Percentiles rank a stretch among this genome's conserved stretches.
Conservation (phyloP, 2,113 vertebrate species). For the Gymnarchus niloticus region DNA sequence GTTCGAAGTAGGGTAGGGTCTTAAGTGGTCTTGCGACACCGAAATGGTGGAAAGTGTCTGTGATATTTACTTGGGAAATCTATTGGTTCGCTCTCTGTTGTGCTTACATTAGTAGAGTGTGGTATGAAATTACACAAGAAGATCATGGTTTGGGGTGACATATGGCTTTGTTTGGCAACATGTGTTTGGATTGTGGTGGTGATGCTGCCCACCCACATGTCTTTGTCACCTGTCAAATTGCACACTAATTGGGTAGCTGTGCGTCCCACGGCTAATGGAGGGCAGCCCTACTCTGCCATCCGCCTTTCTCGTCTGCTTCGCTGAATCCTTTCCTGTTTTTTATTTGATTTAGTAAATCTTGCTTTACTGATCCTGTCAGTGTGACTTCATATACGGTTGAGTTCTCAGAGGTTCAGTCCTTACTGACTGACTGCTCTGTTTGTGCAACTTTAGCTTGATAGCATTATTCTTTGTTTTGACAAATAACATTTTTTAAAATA, state of each 20-base stretch:
- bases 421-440: too few relatives aligned
- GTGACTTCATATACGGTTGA: neutral
- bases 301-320: neutral
- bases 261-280: neutral
- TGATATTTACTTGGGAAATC: neutral
- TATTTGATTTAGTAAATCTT: neutral
- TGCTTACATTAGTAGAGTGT: neutral
- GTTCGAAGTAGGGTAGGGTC: neutral
- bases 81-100: neutral
- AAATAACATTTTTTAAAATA: neutral
- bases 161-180: conserved; percentile 5
- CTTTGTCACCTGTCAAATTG: conserved; percentile 12
- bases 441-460: too few relatives aligned
- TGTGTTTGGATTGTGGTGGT: conserved; percentile 2
- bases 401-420: too few relatives aligned
- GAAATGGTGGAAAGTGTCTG: neutral
- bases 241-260: conserved; percentile 1
- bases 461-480: too few relatives aligned
- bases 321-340: neutral
- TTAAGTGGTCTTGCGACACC: conserved; percentile 1
- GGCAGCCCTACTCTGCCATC: neutral
- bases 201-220: neutral
- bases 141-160: neutral
- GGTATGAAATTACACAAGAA: neutral
- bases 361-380: neutral